These are phyloP conservation scores for Illadopsis cleaveri DNA, from an alignment of 2,113 vertebrate genomes.

Conservation along the genomic window DNA sequence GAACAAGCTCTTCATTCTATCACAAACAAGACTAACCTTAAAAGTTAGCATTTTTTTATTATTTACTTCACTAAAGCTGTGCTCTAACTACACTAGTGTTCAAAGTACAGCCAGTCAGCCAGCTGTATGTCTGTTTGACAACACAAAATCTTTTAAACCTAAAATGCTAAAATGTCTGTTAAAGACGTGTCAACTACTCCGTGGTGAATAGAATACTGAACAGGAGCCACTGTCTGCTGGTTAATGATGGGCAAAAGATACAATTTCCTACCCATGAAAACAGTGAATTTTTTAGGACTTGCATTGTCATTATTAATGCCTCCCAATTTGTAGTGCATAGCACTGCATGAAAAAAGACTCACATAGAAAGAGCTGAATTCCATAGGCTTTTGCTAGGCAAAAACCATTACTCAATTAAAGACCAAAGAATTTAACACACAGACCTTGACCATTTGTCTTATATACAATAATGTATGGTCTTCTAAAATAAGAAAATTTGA, in stretches of 20 bases:
- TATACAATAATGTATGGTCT: neutral
- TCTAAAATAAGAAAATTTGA: neutral
- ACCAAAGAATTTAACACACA: neutral
- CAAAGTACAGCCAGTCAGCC: neutral
- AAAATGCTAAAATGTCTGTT: neutral
- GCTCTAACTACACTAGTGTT: neutral
- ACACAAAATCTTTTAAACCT: neutral
- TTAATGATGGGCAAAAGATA: neutral
- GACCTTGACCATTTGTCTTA: neutral
- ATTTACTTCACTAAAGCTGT: neutral
- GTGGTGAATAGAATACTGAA: neutral
- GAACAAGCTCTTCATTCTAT: neutral
- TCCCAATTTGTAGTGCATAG: neutral
- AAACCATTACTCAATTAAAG: neutral
- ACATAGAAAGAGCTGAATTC: neutral
- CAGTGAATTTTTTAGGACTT: neutral
- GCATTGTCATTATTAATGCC: neutral
- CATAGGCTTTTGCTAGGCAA: neutral
- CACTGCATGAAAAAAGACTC: neutral
- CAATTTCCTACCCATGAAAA: neutral
- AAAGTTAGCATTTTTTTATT: neutral
- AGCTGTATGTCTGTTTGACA: conserved; percentile 6
- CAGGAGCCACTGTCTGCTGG: neutral
- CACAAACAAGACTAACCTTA: neutral
- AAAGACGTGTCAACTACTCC: neutral